Evolutionary conservation across 2,888 invertebrate genomes (phyloP), one percentile per base, ranked within the genome.

Genomic region (Drosophila nigricruria): DNA sequence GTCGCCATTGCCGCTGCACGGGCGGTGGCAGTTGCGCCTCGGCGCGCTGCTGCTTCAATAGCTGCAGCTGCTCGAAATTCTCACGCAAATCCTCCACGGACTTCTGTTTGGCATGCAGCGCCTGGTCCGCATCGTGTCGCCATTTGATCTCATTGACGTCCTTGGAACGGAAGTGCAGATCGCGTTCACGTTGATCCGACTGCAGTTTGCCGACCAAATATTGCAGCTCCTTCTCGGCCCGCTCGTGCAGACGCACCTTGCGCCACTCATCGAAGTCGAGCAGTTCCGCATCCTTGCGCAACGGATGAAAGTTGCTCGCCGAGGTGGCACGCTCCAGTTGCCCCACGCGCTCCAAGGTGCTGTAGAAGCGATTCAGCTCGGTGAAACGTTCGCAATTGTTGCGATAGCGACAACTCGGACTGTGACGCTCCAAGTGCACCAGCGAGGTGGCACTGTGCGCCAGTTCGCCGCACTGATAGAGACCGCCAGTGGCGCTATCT

Each of bases 241-340:
- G 95, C 92, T 97, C 97, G 77, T 96, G 95, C 8, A 94, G 94
- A 60, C 97, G 94, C 25, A 97, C 95, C 92, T 95, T 95, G 90
- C 96, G 96, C 97, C 97, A 97, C 65, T 97, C 94, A 77, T 97
- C 97, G 90, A 96, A 97, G 93, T 97, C 97, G 70, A 97, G 95
- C 12, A 97, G 95, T 91, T 97, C 97, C 82, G 96, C 96, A 87
- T 96, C 96, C 91, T 94, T 95, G 79, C 95, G 94, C 81, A 97
- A 94, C 1, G 96, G 96, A 56, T 95, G 94, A 54, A 96, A 93
- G 84, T 96, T 96, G 49, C 94, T 94, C 0, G 94, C 94, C 0
- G 96, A 96, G 6, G 97, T 96, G 0, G 96, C 95, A 78, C 95
- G 95, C 93, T 98, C 97, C 64, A 98, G 92, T 85, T 97, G 95